Evolutionary conservation across 2,797 vertebrate species (phyloP).

Genomic region (Pantherophis alleghaniensis): DNA sequence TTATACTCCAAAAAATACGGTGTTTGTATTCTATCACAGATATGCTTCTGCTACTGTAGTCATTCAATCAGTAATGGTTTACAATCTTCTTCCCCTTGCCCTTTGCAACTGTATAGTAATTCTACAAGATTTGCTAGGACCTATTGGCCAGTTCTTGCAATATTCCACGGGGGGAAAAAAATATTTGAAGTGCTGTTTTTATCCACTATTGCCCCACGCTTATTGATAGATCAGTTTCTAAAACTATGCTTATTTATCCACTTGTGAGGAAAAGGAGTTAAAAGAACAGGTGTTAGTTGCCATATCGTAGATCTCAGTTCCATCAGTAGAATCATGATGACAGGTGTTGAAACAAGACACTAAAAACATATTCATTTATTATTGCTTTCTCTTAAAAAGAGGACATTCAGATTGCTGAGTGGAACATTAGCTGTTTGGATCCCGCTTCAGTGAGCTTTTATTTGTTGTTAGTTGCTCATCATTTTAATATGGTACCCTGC

Average conservation of each 20-base stretch:
- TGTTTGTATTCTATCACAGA: too few species aligned
- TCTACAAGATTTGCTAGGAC: neutral
- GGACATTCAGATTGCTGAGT: neutral
- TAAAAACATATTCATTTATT: neutral
- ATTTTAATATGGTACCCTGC: neutral
- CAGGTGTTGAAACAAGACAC: neutral
- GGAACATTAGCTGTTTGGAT: neutral
- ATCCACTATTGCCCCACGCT: neutral
- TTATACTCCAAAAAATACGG: too few species aligned
- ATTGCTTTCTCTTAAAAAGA: neutral
- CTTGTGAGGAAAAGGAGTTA: neutral
- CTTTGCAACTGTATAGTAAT: neutral
- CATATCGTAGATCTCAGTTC: neutral
- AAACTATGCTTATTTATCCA: neutral
- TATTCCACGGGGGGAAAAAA: fast-evolving
- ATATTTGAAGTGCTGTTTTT: neutral
- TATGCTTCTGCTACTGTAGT: neutral
- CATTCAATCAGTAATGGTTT: neutral
- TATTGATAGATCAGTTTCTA: neutral
- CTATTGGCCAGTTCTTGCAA: neutral
- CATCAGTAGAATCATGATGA: neutral
- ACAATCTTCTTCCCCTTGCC: neutral
- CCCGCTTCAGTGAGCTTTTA: neutral
- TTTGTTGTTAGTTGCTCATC: neutral
- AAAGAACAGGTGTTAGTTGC: neutral